Base-by-base conservation (phyloP, 1,140 invertebrate genomes). In the Nephotettix cincticeps region DNA sequence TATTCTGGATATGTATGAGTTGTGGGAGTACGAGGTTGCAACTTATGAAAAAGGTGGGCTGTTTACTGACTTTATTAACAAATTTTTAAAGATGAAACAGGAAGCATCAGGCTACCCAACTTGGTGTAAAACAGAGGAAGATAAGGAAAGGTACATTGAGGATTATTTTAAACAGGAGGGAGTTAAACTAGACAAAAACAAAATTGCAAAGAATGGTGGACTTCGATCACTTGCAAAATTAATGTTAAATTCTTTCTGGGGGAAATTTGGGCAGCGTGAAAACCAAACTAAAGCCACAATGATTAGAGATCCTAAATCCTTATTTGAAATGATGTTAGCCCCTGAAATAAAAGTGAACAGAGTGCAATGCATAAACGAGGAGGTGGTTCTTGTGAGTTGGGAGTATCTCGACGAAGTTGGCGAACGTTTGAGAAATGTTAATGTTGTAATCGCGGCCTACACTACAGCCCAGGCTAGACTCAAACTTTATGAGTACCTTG, bases 391-490 rank as follows among this genome's bases (percentile, higher is more conserved):
- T n/a, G 68, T 78, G 9, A 76, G 71, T 36, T 79, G 71, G n/a
- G n/a, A n/a, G n/a, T n/a, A n/a, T n/a, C n/a, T 23, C 64, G 65
- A 76, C 23, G 75, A 78, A 3, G 70, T 56, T 21, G 1, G 45
- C 0, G 54, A 58, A 14, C 17, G 58, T 0, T 30, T 67, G 0
- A 1, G 0, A 1, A 76, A 27, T 25, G 77, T 78, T 1, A 83
- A 81, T 70, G 77, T 82, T 3, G 71, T 78, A 11, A 72, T 82
- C 0, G 80, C 80, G 2, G 76, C 75, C 0, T 83, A 78, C 63
- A 79, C 77, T 1, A 84, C 82, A 1, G 76, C 79, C 6, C 78
- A 80, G 63, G 81, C 80, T 0, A 66, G 82, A 1, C 68, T 83
- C 4, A 77, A 80, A 72, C 73, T 83, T 1, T 83, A 82, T 65